Evolutionary conservation across 1,140 invertebrate genomes (phyloP).

Genomic region (Macrocentrus cingulum): DNA sequence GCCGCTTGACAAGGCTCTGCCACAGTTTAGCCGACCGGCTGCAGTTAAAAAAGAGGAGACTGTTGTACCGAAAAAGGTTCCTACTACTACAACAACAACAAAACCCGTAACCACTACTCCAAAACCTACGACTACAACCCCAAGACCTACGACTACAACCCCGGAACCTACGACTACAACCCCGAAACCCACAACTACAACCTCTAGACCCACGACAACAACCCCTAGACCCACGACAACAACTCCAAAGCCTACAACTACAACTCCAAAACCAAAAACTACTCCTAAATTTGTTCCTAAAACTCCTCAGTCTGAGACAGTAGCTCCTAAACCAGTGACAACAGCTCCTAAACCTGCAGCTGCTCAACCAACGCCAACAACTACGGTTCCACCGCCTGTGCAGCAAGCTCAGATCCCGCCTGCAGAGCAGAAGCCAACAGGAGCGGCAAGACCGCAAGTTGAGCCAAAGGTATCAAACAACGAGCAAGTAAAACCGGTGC

Average conservation of each 20-base stretch:
- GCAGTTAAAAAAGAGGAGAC: neutral
- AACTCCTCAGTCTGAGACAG: conserved; percentile 24
- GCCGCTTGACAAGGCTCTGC: conserved; percentile 59
- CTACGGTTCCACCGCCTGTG: conserved; percentile 29
- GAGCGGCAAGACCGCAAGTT: neutral
- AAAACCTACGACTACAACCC: neutral
- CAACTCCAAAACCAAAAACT: conserved; percentile 28
- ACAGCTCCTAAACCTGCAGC: conserved; percentile 28
- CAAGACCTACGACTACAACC: conserved; percentile 27
- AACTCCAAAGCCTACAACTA: conserved; percentile 32
- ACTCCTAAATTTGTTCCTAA: conserved; percentile 29
- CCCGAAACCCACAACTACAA: no score
- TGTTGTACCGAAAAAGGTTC: neutral
- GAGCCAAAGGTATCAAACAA: neutral
- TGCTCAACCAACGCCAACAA: conserved; percentile 13
- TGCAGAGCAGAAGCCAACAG: conserved; percentile 3
- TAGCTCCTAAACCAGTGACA: conserved; percentile 3
- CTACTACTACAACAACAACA: no score
- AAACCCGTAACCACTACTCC: no score
- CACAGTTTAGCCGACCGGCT: conserved; percentile 30
- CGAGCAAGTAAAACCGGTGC: conserved; percentile 1
- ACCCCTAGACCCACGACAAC: conserved; percentile 22
- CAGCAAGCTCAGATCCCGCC: neutral
- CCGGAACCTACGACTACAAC: conserved; percentile 10
- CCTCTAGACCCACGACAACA: neutral